phyloP scores from a whole-genome alignment of 2,888 invertebrate genomes.

The Agrotis segetum region DNA sequence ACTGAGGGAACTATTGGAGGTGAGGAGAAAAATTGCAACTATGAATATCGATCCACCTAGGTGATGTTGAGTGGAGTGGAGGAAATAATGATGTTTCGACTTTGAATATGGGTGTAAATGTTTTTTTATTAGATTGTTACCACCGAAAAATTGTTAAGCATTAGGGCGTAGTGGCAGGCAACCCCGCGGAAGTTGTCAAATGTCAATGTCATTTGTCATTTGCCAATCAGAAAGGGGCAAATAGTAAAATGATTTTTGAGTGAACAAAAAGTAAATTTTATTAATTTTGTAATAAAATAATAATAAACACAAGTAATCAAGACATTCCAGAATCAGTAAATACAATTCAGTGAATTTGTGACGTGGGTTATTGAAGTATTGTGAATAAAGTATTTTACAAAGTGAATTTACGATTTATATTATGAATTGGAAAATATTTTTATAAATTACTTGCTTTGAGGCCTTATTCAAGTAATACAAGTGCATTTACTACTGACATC shows the following conservation, averaged over 20 bases:
- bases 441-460: slow-evolving; percentile 43
- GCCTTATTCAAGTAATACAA: slow-evolving; percentile 8
- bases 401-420: slow-evolving; percentile 36
- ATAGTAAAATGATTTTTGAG: slow-evolving; percentile 30
- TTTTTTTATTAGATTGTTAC: too few species aligned
- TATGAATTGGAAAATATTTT: slow-evolving; percentile 47
- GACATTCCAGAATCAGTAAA: slow-evolving; percentile 41
- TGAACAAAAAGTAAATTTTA: slow-evolving; percentile 8
- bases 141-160: background rate
- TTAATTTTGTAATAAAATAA: slow-evolving; percentile 15
- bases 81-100: too few species aligned
- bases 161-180: slow-evolving; percentile 35
- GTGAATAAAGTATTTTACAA: slow-evolving; percentile 22
- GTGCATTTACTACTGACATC: slow-evolving; percentile 35
- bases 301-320: slow-evolving; percentile 23
- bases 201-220: slow-evolving; percentile 38
- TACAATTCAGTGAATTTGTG: slow-evolving; percentile 40
- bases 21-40: too few species aligned
- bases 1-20: too few species aligned
- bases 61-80: too few species aligned
- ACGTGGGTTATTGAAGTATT: slow-evolving; percentile 23
- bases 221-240: slow-evolving; percentile 30
- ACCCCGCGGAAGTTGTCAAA: background rate
- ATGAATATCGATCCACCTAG: too few species aligned
- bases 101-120: too few species aligned